A percentile compares a stretch with the other conserved stretches of the same genome.
Evolutionary conservation across 2,888 invertebrate species (phyloP).

Genomic region (Plebejus anna): DNA sequence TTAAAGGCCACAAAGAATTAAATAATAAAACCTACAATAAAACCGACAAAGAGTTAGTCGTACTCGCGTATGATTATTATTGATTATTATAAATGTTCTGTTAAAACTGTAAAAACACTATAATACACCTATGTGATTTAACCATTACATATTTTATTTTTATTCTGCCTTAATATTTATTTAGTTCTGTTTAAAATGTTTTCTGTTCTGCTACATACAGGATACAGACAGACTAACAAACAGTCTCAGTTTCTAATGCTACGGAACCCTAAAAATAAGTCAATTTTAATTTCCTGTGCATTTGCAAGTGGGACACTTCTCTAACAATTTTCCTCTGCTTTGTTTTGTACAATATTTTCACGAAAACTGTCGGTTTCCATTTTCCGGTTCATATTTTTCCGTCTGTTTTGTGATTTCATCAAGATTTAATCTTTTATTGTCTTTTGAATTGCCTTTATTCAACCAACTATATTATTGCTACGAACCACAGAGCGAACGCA

Average conservation of each 20-base stretch:
- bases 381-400: slow-evolving; percentile 24
- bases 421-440: slow-evolving; percentile 1
- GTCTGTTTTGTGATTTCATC: slow-evolving; percentile 18
- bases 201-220: no score
- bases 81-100: no score
- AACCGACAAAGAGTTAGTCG: no score
- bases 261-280: not conserved
- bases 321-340: not conserved
- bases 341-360: slow-evolving; percentile 18
- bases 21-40: no score
- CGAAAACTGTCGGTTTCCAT: slow-evolving; percentile 20
- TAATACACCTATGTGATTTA: no score
- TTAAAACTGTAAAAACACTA: no score
- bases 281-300: not conserved
- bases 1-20: no score
- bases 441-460: not conserved
- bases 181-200: no score
- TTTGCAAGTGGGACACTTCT: not conserved
- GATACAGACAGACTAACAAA: not conserved
- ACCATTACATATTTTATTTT: no score
- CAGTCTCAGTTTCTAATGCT: no score
- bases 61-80: no score
- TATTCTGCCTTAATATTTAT: no score
- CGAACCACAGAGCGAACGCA: not conserved
- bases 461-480: not conserved